Base-by-base conservation (phyloP, 2,797 vertebrate species). In the Vireo griseus region DNA sequence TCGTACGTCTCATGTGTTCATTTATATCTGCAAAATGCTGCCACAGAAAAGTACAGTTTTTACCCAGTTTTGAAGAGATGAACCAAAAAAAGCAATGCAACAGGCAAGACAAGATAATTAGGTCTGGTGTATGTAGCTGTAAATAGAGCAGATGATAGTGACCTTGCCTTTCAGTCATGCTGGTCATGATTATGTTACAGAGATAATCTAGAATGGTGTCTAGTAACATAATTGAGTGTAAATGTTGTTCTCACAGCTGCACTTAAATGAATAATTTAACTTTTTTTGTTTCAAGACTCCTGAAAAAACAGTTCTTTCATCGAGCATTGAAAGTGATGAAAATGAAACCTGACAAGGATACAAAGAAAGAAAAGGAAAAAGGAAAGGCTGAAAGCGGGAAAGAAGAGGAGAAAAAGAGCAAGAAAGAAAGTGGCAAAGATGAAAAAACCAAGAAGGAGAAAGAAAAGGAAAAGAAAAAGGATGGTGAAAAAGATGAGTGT, bases 271-370 rank as follows among this genome's bases (percentile, higher is more conserved):
- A 42, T 31, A 14, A 6, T 51, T 54, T 75, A 35, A 82, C 10
- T 66, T 86, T 45, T 68, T 95, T 95, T 13, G 15, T 77, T 92
- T 80, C 51, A 96, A 99, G 99, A 92, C 99, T 99, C 86, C 97
- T 99, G 67, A 99, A 99, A 97, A 99, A 99, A 90, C 99, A 99
- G 92, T 99, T 99, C 96, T 99, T 99, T 96, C 99, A 99, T 94
- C 99, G 99, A 69, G 99, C 99, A 16, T 97, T 99, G 82, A 99
- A 99, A 97, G 99, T 99, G 92, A 99, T 99, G 99, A 99, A 99
- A 98, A 99, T 99, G 98, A 99, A 99, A 83, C 98, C 98, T 6
- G 99, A 99, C 88, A 99, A 99, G 95, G 99, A 99, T 9, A 88
- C 92, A 40, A 99, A 99, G 97, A 99, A 99, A 76, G 99, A 99